Conservation (phyloP, 2,888 invertebrate species). For the Metalampra italica region DNA sequence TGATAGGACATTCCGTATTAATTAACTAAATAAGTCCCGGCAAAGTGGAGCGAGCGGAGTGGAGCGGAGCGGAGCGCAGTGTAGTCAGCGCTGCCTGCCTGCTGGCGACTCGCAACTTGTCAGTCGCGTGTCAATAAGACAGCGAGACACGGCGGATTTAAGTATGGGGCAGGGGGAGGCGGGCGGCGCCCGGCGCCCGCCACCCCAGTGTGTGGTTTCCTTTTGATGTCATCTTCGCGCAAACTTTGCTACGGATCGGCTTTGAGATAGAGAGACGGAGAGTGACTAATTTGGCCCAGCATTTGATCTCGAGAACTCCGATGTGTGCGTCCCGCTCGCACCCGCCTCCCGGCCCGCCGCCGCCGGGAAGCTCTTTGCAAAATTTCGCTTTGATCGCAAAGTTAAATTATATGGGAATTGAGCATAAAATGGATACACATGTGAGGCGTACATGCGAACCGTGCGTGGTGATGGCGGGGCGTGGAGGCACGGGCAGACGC, state of each 20-base stretch:
- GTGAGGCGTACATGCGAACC: slow-evolving; percentile 43
- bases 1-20: slow-evolving; percentile 77
- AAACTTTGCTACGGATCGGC: slow-evolving; percentile 80
- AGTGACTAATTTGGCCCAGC: slow-evolving; percentile 79
- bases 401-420: slow-evolving; percentile 79
- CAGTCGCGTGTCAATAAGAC: slow-evolving; percentile 78
- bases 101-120: slow-evolving; percentile 69
- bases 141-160: slow-evolving; percentile 71
- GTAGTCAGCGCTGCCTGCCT: too few relatives aligned
- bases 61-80: slow-evolving; percentile 19
- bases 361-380: slow-evolving; percentile 76
- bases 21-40: slow-evolving; percentile 76
- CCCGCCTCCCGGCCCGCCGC: slow-evolving; percentile 54
- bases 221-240: slow-evolving; percentile 80
- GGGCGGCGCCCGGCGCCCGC: slow-evolving; percentile 48
- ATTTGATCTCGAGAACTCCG: slow-evolving; percentile 76
- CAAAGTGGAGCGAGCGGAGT: slow-evolving; percentile 53
- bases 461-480: slow-evolving; percentile 15
- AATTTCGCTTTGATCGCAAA: slow-evolving; percentile 79
- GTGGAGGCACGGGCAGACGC: not conserved
- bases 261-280: slow-evolving; percentile 79
- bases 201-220: slow-evolving; percentile 78
- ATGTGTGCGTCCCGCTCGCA: slow-evolving; percentile 67
- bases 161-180: slow-evolving; percentile 61
- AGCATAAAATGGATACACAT: slow-evolving; percentile 78